Percentiles rank a stretch among this genome's conserved stretches.
phyloP scores from a whole-genome alignment of 30 jellyfish, hydroid and myxozoan genomes.

The Clytia hemisphaerica region DNA sequence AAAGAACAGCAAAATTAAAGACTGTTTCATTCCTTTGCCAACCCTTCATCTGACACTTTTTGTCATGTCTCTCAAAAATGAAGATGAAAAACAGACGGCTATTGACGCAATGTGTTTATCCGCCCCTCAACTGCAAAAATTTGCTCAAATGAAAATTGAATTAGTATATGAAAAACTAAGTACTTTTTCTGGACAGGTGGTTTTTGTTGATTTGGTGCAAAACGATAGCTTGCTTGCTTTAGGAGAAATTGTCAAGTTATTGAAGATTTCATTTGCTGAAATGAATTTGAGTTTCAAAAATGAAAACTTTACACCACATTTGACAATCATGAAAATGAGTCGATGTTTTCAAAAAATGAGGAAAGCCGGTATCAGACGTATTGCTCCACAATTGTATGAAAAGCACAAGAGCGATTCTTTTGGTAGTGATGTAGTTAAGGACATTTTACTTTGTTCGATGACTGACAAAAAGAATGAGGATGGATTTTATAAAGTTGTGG shows the following conservation, averaged over 20 bases:
- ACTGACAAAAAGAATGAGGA: slow-evolving; percentile 28
- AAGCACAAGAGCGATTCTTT: slow-evolving; percentile 8
- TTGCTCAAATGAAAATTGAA: slow-evolving; percentile 1
- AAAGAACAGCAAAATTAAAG: slow-evolving; percentile 19
- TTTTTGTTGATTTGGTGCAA: slow-evolving; percentile 27
- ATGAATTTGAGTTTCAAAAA: slow-evolving; percentile 4
- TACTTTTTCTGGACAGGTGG: slow-evolving; percentile 32
- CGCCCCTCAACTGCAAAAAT: neutral
- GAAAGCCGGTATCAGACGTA: slow-evolving; percentile 44
- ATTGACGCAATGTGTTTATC: slow-evolving; percentile 32
- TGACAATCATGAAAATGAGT: slow-evolving; percentile 56
- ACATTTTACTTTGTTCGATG: slow-evolving; percentile 52
- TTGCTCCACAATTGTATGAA: slow-evolving; percentile 16
- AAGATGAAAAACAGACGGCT: slow-evolving; percentile 33
- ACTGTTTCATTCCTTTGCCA: slow-evolving; percentile 31
- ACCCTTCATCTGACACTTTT: slow-evolving; percentile 50
- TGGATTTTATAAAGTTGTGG: slow-evolving; percentile 55
- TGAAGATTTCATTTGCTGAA: neutral
- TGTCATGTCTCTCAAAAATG: slow-evolving; percentile 40
- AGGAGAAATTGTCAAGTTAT: slow-evolving; percentile 1
- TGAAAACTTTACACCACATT: slow-evolving; percentile 49
- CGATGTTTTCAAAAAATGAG: slow-evolving; percentile 24
- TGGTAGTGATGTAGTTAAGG: slow-evolving; percentile 44
- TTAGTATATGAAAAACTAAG: slow-evolving; percentile 30
- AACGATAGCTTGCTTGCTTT: neutral